These are phyloP conservation scores for Amazona finschi DNA, from an alignment of 2,797 vertebrate species.

Conservation along the genomic window DNA sequence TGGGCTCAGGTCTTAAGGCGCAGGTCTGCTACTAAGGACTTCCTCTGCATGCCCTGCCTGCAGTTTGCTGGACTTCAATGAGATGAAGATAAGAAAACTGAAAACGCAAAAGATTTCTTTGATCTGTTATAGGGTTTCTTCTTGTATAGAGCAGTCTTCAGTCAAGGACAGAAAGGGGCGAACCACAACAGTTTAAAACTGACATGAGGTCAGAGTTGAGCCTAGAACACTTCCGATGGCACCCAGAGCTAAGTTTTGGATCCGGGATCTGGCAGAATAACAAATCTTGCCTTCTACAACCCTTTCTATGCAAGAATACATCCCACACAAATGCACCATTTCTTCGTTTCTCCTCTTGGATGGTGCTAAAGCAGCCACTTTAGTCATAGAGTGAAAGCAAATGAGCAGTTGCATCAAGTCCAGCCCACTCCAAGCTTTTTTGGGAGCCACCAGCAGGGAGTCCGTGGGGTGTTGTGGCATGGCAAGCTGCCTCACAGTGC, in stretches of 20 bases:
- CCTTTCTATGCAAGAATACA: not conserved
- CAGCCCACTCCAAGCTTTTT: not conserved
- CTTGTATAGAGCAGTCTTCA: not conserved
- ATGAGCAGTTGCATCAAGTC: not conserved
- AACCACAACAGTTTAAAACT: not conserved
- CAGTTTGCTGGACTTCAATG: not conserved
- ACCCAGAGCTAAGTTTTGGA: not conserved
- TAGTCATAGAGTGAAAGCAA: rapidly evolving
- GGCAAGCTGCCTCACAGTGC: not conserved
- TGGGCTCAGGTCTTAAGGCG: not conserved
- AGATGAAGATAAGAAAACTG: not conserved
- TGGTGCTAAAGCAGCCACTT: not conserved
- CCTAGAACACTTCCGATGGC: not conserved
- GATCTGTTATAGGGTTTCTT: not conserved
- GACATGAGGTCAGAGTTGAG: not conserved
- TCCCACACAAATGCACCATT: not conserved
- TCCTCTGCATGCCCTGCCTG: not conserved
- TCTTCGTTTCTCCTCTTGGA: not conserved
- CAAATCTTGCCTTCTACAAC: not conserved
- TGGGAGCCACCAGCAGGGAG: not conserved
- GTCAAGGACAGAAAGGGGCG: not conserved
- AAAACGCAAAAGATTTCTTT: not conserved
- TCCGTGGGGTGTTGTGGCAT: not conserved
- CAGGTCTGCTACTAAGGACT: not conserved
- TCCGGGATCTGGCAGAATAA: not conserved